phyloP scores from a whole-genome alignment of 2,888 invertebrate species.

The Rhaphigaster nebulosa region DNA sequence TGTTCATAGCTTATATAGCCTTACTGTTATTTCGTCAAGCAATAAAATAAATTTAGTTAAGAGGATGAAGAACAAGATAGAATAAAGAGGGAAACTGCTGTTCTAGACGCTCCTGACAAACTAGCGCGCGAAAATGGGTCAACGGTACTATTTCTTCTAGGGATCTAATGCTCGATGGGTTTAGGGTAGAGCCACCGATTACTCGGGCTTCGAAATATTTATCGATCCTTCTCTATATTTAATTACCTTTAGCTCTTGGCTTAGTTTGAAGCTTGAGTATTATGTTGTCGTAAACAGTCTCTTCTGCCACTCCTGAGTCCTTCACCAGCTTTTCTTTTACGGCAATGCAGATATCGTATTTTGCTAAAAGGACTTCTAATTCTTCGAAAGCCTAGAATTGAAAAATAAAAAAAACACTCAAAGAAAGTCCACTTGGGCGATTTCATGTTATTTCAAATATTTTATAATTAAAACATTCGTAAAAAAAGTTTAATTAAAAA shows the following conservation, averaged over 20 bases:
- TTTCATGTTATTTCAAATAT: neutral
- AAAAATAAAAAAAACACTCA: constrained; percentile 64
- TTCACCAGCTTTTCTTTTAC: constrained; percentile 94
- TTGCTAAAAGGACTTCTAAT: constrained; percentile 86
- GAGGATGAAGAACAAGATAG: neutral
- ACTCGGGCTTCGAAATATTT: neutral
- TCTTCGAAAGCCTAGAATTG: constrained; percentile 95
- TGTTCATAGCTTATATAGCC: neutral
- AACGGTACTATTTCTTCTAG: neutral
- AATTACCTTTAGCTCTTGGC: constrained; percentile 86
- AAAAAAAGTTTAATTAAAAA: too few relatives aligned
- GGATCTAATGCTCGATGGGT: neutral
- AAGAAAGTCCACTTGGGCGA: neutral
- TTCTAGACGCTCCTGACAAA: neutral
- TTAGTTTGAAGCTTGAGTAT: constrained; percentile 88
- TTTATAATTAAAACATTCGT: neutral
- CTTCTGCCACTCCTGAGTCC: constrained; percentile 94
- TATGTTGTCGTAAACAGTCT: constrained; percentile 88
- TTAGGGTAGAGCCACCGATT: neutral
- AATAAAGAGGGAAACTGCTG: neutral
- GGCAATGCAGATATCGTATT: constrained; percentile 92
- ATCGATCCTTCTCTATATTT: neutral
- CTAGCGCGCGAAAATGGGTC: neutral
- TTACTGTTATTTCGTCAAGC: neutral
- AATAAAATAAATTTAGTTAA: neutral